Conservation (phyloP, 2,888 invertebrate species). For the Athetis lepigone region DNA sequence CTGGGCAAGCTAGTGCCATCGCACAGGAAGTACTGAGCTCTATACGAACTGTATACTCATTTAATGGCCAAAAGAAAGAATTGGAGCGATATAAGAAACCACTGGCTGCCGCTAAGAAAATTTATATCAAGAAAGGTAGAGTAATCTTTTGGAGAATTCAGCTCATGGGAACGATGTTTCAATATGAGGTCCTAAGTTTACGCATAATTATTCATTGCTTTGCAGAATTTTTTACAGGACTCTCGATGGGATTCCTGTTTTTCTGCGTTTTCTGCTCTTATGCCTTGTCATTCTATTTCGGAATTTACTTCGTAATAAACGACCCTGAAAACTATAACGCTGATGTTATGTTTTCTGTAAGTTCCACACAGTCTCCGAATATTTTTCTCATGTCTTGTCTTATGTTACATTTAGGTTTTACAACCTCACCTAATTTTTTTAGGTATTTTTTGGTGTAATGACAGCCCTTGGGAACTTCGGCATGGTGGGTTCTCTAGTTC, state of each 20-base stretch:
- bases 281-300: slow-evolving; percentile 95
- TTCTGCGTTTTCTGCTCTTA: slow-evolving; percentile 94
- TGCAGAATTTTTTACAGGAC: slow-evolving; percentile 90
- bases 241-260: slow-evolving; percentile 93
- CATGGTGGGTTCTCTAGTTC: slow-evolving; percentile 81
- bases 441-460: slow-evolving; percentile 90
- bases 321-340: slow-evolving; percentile 90
- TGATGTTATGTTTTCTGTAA: slow-evolving; percentile 92
- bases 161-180: not conserved
- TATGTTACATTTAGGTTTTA: not conserved
- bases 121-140: slow-evolving; percentile 91
- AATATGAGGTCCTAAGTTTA: not conserved
- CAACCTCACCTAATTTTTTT: slow-evolving; percentile 21
- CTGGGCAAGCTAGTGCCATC: slow-evolving; percentile 93
- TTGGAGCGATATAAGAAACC: slow-evolving; percentile 91
- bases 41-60: slow-evolving; percentile 93
- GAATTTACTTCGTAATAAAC: slow-evolving; percentile 92
- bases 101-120: slow-evolving; percentile 90
- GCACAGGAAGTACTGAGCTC: slow-evolving; percentile 94
- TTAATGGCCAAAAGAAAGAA: slow-evolving; percentile 93
- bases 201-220: slow-evolving; percentile 17
- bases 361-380: slow-evolving; percentile 60
- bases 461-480: slow-evolving; percentile 69
- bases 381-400: not conserved
- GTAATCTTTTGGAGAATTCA: not conserved